Percentiles rank a stretch among this genome's conserved stretches.
Evolutionary conservation across 2,113 vertebrate species (phyloP).

Genomic region (Stictonetta naevosa): DNA sequence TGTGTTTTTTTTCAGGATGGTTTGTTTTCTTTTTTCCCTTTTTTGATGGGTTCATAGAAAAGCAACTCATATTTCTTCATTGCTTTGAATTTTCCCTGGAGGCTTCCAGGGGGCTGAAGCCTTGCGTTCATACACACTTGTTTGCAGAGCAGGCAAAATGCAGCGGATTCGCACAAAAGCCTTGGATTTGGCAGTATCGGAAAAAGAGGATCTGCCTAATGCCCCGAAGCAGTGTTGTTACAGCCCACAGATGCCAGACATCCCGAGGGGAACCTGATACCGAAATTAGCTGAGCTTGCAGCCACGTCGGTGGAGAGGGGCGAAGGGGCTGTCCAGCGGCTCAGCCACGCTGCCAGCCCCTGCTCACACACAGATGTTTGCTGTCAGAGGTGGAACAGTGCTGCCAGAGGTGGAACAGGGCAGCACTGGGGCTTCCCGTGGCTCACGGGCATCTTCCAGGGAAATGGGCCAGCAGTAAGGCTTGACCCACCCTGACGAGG

Average conservation of each 20-base stretch:
- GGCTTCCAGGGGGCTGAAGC: conserved; percentile 2
- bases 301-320: not conserved
- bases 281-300: not conserved
- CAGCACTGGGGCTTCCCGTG: fast-evolving
- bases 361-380: conserved; percentile 6
- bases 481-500: not conserved
- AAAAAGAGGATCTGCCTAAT: not conserved
- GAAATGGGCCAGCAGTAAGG: not conserved
- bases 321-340: not conserved
- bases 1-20: not conserved
- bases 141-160: not conserved
- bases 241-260: not conserved
- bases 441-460: not conserved
- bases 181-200: not conserved
- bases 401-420: not conserved
- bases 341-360: not conserved
- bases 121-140: conserved; percentile 42
- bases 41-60: conserved; percentile 22
- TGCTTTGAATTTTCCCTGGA: conserved; percentile 59
- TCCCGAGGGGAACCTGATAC: not conserved
- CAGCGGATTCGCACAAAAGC: conserved; percentile 7
- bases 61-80: conserved; percentile 64
- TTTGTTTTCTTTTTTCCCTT: not conserved
- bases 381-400: not conserved
- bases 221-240: not conserved